Evolutionary conservation across 2,113 vertebrate genomes (phyloP), one percentile per base, ranked within the genome.

Genomic region (Spheniscus mendiculus): DNA sequence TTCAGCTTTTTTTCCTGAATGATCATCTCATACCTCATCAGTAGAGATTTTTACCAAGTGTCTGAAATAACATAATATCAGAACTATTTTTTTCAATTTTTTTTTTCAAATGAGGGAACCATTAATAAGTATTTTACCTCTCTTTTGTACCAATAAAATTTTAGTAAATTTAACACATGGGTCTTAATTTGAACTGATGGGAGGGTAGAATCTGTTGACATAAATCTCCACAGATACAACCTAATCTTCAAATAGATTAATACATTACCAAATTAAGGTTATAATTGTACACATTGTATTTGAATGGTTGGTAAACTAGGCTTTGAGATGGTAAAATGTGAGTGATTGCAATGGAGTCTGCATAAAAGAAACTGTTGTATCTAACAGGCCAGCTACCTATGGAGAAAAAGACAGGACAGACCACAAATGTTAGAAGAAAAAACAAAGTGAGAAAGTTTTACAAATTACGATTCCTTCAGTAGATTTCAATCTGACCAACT

Each of bases 331-430:
- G 5, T 29, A 58, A 93, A 81, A 74, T 15, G 9, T 8, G 12
- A 53, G 6, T 20, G 20, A 13, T 27, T 53, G 1, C 17, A 66
- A 4, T 29, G 6, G 10, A 79, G 13, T 12, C 10, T 1, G 3
- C 10, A 17, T 32, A 17, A 56, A 30, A 42, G 2, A 2, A 79
- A 8, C 7, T 26, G 2, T 10, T 40, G 4, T 26, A 12, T 42
- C 14, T 45, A 55, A 45, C 4, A 45, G 4, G 2, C 59, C 26
- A 25, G 9, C 15, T 40, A 5, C 4, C 17, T 55, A 12, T 36
- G 29, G 5, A 83, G 32, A 82, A 83, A 78, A 78, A 74, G 6
- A 3, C 25, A 67, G 38, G 11, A 11, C 5, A 30, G 7, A 42
- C 3, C 12, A 69, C 20, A 83, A 14, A 55, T 7, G 6, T 15